A percentile compares a stretch with the other conserved stretches of the same genome.
Conservation (phyloP, 2,888 invertebrate species). For the Caenorhabditis sp. region DNA sequence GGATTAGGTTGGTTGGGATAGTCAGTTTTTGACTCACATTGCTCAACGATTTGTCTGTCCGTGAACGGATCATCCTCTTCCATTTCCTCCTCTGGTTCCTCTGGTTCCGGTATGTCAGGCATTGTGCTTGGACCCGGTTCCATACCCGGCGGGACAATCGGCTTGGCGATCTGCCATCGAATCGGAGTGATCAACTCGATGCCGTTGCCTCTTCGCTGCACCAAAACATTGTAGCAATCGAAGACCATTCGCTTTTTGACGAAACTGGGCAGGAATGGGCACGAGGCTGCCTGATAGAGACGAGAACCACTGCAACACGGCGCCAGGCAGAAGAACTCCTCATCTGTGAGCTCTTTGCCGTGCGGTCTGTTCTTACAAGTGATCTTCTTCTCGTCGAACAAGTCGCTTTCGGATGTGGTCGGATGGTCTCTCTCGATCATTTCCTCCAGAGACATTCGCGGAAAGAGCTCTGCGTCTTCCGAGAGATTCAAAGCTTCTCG, state of each 20-base stretch:
- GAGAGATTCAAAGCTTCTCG: constrained; percentile 17
- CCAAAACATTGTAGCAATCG: constrained; percentile 12
- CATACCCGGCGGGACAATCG: constrained; percentile 19
- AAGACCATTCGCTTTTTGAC: constrained; percentile 29
- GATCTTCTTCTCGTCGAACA: constrained; percentile 44
- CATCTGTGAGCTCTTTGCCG: constrained; percentile 38
- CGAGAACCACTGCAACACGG: constrained; percentile 50
- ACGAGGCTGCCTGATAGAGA: constrained; percentile 38
- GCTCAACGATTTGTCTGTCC: constrained; percentile 23
- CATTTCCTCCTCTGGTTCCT: constrained; percentile 5
- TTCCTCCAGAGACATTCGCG: constrained; percentile 46
- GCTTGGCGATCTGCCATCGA: constrained; percentile 18
- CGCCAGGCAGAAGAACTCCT: constrained; percentile 51
- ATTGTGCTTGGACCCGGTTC: not conserved
- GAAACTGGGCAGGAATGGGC: constrained; percentile 40
- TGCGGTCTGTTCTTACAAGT: constrained; percentile 25
- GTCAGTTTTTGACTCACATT: constrained; percentile 19
- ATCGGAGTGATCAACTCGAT: constrained; percentile 47
- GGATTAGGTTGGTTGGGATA: not conserved
- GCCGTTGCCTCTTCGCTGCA: constrained; percentile 30
- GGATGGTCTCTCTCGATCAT: constrained; percentile 52
- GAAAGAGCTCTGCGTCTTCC: constrained; percentile 29
- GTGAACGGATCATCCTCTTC: constrained; percentile 30
- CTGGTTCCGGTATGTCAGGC: constrained; percentile 5
- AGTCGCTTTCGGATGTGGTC: constrained; percentile 33